Base-by-base conservation (phyloP, 2,888 invertebrate genomes). In the Apamea crenata region DNA sequence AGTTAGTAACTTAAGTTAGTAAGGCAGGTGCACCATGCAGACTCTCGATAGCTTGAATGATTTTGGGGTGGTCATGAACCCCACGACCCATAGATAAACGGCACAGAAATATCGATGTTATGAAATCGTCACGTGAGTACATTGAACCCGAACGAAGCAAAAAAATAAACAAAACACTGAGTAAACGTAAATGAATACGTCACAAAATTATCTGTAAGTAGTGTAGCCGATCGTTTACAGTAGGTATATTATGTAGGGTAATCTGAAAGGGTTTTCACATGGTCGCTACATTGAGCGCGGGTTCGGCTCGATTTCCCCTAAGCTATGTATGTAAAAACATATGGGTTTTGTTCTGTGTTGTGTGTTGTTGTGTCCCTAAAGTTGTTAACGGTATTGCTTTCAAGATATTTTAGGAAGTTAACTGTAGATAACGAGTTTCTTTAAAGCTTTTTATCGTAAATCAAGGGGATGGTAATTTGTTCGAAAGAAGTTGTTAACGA, bases 241-340 rank as follows among this genome's bases (percentile, higher is more conserved):
- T 47, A 47, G 32, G 59, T 75, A 69, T 50, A 69, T 61, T 67
- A 77, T 75, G 77, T 65, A 65, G 67, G 72, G 81, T 77, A 83
- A 78, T 76, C 66, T 76, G 36, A 85, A 85, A 87, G 78, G 85
- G 85, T 85, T 81, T 65, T 29, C 75, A 29, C 59, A 61, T 65
- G 59, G 63, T 61, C 56, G 63, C 81, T 6, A 61, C 73, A 44
- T 71, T 59, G 66, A 8, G 73, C 70, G 77, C 59, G 77, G 85
- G 75, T 75, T 81, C 56, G 25, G 44, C 65, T 67, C 70, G 61
- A 75, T 75, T 78, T 68, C 76, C 75, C 69, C 56, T 77, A 32
- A 75, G 66, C 73, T 68, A 81, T 85, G 73, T 76, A 61, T 66
- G 73, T 74, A 68, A 85, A 77, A 71, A 76, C 72, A 72, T 67